Conservation (phyloP, 2,888 invertebrate genomes). For the Hemicrepidius hirtus region DNA sequence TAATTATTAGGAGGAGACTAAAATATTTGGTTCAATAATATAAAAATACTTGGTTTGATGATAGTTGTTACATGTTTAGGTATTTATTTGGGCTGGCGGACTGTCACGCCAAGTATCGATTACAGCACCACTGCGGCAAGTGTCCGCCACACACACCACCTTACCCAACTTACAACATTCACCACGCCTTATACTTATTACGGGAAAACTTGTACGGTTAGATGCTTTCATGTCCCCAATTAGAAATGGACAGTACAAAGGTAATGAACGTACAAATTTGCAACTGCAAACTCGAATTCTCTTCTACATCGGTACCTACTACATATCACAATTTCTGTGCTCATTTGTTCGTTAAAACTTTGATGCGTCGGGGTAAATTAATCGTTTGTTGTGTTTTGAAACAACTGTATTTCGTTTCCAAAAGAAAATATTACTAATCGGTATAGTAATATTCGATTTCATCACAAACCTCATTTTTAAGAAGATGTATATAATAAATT, state of each 20-base stretch:
- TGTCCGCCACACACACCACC: conserved; percentile 43
- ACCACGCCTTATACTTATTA: conserved; percentile 47
- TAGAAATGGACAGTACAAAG: conserved; percentile 32
- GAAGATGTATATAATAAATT: no score
- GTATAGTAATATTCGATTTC: no score
- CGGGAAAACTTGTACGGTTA: conserved; percentile 19
- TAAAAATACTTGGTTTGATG: conserved; percentile 20
- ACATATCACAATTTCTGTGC: no score
- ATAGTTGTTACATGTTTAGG: conserved; percentile 45
- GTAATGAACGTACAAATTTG: conserved; percentile 10
- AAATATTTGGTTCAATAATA: background rate
- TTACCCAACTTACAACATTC: conserved; percentile 40
- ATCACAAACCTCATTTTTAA: no score
- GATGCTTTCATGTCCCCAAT: conserved; percentile 39
- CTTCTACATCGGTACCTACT: background rate
- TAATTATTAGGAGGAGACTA: background rate
- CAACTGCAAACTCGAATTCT: background rate
- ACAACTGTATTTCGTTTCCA: no score
- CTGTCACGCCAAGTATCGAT: conserved; percentile 51
- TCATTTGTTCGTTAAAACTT: no score
- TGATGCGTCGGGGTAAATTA: no score
- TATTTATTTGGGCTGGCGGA: conserved; percentile 44
- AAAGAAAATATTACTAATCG: no score
- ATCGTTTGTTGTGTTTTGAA: no score
- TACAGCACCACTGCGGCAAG: conserved; percentile 47